Conservation (phyloP, 2,888 invertebrate genomes). For the Nineta flava region DNA sequence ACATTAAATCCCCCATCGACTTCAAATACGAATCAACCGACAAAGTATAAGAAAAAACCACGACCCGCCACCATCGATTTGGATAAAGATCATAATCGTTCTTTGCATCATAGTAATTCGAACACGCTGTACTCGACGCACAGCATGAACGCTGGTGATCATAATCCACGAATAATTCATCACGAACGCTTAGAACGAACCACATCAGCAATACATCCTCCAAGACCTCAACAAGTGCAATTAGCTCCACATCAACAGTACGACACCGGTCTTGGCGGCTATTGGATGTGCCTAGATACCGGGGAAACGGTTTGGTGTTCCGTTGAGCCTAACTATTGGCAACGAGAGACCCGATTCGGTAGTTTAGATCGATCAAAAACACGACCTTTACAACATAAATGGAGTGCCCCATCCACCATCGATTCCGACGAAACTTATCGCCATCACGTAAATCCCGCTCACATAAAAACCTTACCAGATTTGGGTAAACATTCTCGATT, state of each 20-base stretch:
- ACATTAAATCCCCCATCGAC: not conserved
- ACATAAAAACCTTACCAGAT: not conserved
- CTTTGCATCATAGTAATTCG: too few relatives aligned
- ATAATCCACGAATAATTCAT: not conserved
- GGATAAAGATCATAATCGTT: not conserved
- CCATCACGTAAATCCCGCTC: not conserved
- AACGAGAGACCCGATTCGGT: conserved; percentile 33
- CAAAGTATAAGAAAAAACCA: conserved; percentile 6
- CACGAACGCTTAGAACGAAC: conserved; percentile 6
- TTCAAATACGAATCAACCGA: not conserved
- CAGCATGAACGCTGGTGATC: not conserved
- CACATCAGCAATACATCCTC: not conserved
- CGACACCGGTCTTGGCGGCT: conserved; percentile 26
- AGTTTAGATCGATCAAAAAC: conserved; percentile 42
- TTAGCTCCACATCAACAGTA: conserved; percentile 23
- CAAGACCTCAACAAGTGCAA: conserved; percentile 7
- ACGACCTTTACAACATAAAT: conserved; percentile 22
- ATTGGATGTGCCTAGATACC: conserved; percentile 25
- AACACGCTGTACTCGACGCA: not conserved
- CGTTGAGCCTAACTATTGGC: conserved; percentile 20
- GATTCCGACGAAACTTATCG: conserved; percentile 23
- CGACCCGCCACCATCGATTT: conserved; percentile 3
- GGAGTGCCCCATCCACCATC: conserved; percentile 20
- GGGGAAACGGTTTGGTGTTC: conserved; percentile 27
- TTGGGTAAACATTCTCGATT: not conserved